These are phyloP conservation scores for Julus scandinavius DNA, from an alignment of 2,888 invertebrate genomes.

Conservation along the genomic window DNA sequence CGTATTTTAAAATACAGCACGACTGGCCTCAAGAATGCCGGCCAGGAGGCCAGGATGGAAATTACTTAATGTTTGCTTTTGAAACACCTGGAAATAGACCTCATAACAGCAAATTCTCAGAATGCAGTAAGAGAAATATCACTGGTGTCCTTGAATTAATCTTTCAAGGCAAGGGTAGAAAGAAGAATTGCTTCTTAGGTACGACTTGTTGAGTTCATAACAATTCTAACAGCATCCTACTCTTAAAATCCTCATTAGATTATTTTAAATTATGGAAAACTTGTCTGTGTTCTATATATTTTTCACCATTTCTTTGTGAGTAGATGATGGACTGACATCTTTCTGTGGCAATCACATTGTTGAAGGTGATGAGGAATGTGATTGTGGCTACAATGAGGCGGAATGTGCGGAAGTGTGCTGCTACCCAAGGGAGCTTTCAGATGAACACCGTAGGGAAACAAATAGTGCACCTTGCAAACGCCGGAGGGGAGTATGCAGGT, in stretches of 20 bases:
- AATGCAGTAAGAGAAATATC: conserved; percentile 94
- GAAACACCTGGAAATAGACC: conserved; percentile 98
- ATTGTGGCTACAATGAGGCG: conserved; percentile 91
- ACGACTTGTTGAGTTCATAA: conserved; percentile 50
- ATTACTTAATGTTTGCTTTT: conserved; percentile 99
- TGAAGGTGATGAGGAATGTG: conserved; percentile 97
- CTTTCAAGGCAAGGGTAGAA: conserved; percentile 79
- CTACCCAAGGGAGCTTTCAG: conserved; percentile 73
- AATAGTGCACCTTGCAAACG: conserved; percentile 81
- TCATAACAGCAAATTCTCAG: conserved; percentile 97
- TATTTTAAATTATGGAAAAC: no score
- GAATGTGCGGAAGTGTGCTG: conserved; percentile 89
- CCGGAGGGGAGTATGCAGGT: conserved; percentile 80
- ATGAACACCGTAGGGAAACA: neutral
- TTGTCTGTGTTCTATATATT: neutral
- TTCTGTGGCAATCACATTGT: conserved; percentile 99
- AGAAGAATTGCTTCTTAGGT: conserved; percentile 91
- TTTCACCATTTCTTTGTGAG: neutral
- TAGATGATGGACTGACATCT: conserved; percentile 86
- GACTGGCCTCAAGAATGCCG: conserved; percentile 89
- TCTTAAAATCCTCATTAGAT: no score
- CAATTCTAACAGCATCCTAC: no score
- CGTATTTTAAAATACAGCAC: conserved; percentile 74
- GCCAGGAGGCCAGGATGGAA: conserved; percentile 91
- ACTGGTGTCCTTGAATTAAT: conserved; percentile 93